Percentiles rank a stretch among this genome's conserved stretches.
Evolutionary conservation across 2,113 vertebrate species (phyloP).

Genomic region (Columba livia): DNA sequence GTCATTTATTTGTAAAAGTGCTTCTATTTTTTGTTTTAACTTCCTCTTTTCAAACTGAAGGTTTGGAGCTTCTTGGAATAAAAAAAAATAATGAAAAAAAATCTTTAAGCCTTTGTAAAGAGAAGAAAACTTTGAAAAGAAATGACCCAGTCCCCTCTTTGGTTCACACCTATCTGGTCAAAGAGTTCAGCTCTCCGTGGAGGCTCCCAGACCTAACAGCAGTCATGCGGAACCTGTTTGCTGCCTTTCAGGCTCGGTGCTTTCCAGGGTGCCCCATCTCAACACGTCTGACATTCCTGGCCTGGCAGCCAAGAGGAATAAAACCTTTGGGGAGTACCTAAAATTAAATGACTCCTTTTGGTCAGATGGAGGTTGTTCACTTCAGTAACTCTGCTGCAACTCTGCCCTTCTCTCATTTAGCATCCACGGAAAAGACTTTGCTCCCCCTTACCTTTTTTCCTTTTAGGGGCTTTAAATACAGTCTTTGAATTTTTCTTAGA

Average conservation of each 20-base stretch:
- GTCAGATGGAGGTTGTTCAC: conserved; percentile 70
- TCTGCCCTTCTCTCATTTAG: conserved; percentile 47
- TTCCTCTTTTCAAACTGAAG: neutral
- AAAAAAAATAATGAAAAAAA: neutral
- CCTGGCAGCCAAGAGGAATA: conserved; percentile 77
- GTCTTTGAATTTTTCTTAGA: conserved; percentile 43
- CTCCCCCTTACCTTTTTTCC: neutral
- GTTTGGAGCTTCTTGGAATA: conserved; percentile 15
- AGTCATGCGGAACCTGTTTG: conserved; percentile 79
- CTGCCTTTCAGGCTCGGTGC: conserved; percentile 65
- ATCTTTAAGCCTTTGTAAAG: conserved; percentile 45
- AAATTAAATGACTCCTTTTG: conserved; percentile 69
- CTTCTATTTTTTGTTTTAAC: neutral
- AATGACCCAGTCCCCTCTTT: conserved; percentile 76
- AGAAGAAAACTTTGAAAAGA: conserved; percentile 69
- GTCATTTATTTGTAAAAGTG: neutral
- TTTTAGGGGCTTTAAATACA: conserved; percentile 8
- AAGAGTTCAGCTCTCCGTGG: conserved; percentile 80
- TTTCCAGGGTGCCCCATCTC: conserved; percentile 73
- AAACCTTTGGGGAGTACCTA: conserved; percentile 83
- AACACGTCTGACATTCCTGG: conserved; percentile 79
- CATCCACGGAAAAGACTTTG: neutral
- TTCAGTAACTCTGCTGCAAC: conserved; percentile 64
- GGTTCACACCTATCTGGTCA: conserved; percentile 86
- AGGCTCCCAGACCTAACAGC: conserved; percentile 66